Conservation (phyloP, 2,113 vertebrate species). For the Halichoeres trimaculatus region DNA sequence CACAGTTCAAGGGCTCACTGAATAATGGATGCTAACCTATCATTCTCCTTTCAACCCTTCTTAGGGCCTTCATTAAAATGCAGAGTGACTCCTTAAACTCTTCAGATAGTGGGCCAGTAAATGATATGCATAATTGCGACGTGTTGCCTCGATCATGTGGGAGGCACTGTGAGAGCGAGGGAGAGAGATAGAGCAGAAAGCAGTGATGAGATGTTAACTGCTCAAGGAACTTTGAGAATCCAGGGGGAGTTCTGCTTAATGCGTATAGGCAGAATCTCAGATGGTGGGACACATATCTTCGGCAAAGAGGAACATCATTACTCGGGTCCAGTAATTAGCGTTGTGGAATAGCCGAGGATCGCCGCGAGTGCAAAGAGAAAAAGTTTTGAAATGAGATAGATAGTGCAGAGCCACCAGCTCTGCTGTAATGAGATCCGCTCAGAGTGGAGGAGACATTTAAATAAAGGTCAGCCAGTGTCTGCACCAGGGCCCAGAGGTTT, state of each 20-base stretch:
- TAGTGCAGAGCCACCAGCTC: conserved; percentile 75
- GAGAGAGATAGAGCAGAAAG: conserved; percentile 41
- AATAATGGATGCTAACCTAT: conserved; percentile 64
- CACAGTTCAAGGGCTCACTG: conserved; percentile 46
- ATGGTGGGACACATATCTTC: conserved; percentile 64
- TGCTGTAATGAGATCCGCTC: conserved; percentile 84
- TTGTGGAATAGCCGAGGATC: conserved; percentile 63
- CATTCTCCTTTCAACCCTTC: conserved; percentile 46
- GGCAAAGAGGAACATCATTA: conserved; percentile 75
- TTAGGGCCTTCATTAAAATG: conserved; percentile 48
- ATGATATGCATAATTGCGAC: conserved; percentile 51
- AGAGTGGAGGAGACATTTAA: conserved; percentile 85
- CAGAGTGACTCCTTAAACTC: conserved; percentile 47
- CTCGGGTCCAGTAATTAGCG: conserved; percentile 73
- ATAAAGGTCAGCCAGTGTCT: conserved; percentile 84
- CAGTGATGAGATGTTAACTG: conserved; percentile 63
- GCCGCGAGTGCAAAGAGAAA: conserved; percentile 68
- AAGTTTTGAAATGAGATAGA: conserved; percentile 77
- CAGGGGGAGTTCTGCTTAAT: conserved; percentile 62
- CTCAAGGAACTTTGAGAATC: conserved; percentile 59
- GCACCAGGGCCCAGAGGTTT: conserved; percentile 79
- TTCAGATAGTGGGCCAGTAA: conserved; percentile 25
- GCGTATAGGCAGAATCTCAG: conserved; percentile 49
- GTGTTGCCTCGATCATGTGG: conserved; percentile 38
- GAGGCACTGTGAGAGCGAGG: conserved; percentile 25